phyloP scores from a whole-genome alignment of 2,113 vertebrate species.

The Carlito syrichta region DNA sequence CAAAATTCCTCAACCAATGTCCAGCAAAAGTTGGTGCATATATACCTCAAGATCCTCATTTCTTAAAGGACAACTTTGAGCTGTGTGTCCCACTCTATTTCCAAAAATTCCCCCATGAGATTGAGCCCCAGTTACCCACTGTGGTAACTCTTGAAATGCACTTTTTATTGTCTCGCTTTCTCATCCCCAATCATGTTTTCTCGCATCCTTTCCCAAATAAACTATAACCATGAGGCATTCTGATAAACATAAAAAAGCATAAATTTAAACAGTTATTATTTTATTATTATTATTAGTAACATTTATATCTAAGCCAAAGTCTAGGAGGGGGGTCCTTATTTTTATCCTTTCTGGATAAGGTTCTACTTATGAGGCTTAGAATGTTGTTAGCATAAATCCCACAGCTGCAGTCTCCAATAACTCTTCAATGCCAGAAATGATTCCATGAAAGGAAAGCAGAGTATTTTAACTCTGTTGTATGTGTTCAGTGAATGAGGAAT shows the following conservation, averaged over 20 bases:
- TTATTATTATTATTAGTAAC: neutral
- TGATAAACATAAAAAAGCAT: neutral
- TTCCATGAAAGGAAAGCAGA: neutral
- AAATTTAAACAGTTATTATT: neutral
- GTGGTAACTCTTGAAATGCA: neutral
- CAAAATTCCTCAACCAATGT: neutral
- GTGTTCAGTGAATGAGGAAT: neutral
- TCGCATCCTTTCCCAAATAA: neutral
- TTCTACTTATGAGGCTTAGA: neutral
- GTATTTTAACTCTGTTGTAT: neutral
- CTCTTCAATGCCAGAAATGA: neutral
- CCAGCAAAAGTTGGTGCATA: neutral
- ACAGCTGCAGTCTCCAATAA: neutral
- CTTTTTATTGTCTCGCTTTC: neutral
- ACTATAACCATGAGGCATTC: neutral
- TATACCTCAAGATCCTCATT: neutral
- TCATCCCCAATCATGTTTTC: neutral
- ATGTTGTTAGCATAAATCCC: neutral
- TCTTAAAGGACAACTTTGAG: neutral
- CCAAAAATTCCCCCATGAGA: neutral
- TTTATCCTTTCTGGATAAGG: neutral
- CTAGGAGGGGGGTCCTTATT: neutral
- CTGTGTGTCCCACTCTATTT: neutral
- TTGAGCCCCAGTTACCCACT: neutral
- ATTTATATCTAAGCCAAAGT: neutral